Conservation (phyloP, 1,140 invertebrate species). For the Conus betulinus region DNA sequence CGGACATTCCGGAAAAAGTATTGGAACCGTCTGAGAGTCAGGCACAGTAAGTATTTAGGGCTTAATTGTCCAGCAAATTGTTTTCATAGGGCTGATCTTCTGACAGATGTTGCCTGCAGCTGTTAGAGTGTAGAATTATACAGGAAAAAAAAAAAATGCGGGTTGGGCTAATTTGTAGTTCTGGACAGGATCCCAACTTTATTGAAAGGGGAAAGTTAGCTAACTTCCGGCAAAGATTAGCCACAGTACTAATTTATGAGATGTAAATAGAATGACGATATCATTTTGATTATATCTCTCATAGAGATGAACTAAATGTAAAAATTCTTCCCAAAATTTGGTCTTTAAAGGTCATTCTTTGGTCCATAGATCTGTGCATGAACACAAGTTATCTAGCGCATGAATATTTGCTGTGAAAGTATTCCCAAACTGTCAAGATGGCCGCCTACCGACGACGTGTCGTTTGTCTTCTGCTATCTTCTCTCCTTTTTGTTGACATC, state of each 20-base stretch:
- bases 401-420: background rate
- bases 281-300: background rate
- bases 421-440: slow-evolving; percentile 42
- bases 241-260: background rate
- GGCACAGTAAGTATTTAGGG: too few species aligned
- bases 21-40: too few species aligned
- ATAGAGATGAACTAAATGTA: background rate
- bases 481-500: slow-evolving; percentile 29
- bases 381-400: background rate
- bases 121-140: too few species aligned
- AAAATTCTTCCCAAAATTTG: background rate
- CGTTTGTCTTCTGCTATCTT: slow-evolving; percentile 24
- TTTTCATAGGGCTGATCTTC: too few species aligned
- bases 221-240: background rate
- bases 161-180: too few species aligned
- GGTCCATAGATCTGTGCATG: background rate
- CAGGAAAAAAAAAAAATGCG: too few species aligned
- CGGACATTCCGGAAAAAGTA: too few species aligned
- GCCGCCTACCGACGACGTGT: slow-evolving; percentile 53
- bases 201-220: background rate
- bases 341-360: background rate
- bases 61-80: too few species aligned
- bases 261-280: background rate
- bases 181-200: too few species aligned
- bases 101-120: too few species aligned